Conservation (phyloP, 2,797 vertebrate genomes). For the Loriculus beryllinus region DNA sequence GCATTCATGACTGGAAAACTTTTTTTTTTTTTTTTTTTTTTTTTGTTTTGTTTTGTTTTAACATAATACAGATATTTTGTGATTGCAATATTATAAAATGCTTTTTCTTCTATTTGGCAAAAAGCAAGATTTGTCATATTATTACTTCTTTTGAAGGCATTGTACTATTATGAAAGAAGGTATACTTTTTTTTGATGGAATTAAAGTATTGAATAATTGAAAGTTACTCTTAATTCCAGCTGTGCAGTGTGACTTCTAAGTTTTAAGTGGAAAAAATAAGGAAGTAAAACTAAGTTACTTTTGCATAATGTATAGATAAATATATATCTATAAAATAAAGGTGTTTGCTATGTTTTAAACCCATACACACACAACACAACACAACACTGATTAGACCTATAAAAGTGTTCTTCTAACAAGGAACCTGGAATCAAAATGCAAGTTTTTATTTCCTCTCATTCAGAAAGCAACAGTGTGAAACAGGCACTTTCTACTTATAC, state of each 20-base stretch:
- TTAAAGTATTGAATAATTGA: not conserved
- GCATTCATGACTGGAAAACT: not conserved
- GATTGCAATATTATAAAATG: not conserved
- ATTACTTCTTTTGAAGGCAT: slow-evolving; percentile 24
- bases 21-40: not conserved
- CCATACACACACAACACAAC: not conserved
- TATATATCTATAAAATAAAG: not conserved
- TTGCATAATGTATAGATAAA: not conserved
- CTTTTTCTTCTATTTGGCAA: not conserved
- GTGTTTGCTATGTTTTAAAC: not conserved
- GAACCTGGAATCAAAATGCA: not conserved
- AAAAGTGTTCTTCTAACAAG: not conserved
- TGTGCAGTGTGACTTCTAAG: not conserved
- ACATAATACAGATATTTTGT: not conserved
- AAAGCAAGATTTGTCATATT: not conserved
- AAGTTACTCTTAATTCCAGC: not conserved
- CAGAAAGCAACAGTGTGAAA: not conserved
- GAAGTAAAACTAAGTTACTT: not conserved
- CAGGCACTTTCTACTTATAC: not conserved
- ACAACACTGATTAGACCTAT: not conserved
- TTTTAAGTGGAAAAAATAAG: not conserved
- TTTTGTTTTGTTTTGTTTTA: not conserved
- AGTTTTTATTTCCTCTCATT: not conserved
- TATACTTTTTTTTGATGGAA: not conserved
- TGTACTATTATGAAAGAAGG: slow-evolving; percentile 9